These are phyloP conservation scores for Falco columbarius DNA, from an alignment of 2,797 vertebrate species.

Conservation along the genomic window DNA sequence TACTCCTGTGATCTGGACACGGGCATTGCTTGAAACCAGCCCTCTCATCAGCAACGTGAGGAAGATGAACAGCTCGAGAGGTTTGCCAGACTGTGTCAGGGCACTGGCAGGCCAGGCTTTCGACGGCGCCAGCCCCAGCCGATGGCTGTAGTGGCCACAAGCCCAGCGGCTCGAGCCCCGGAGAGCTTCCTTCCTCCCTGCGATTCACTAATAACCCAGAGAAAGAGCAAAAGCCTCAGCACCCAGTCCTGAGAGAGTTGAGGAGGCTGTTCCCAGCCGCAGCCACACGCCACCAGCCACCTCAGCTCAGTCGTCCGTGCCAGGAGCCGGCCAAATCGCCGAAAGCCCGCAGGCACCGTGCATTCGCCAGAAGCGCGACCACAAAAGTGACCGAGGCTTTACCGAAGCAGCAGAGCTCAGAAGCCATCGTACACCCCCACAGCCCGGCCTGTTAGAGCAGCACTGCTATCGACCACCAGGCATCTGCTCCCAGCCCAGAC, in stretches of 20 bases:
- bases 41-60: neutral
- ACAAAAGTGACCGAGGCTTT: neutral
- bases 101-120: neutral
- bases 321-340: neutral
- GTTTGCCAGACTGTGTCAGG: neutral
- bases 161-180: neutral
- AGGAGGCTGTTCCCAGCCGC: neutral
- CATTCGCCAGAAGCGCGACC: neutral
- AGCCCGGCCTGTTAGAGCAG: too few species aligned
- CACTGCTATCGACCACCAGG: neutral
- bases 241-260: neutral
- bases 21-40: neutral
- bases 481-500: neutral
- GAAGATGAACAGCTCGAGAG: neutral
- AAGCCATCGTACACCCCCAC: too few species aligned
- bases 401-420: neutral
- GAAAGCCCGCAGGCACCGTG: fast-evolving
- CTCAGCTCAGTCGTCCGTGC: fast-evolving
- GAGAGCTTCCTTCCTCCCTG: neutral
- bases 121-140: fast-evolving
- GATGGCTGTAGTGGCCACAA: neutral
- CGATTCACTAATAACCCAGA: fast-evolving
- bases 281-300: neutral
- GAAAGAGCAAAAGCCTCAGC: neutral
- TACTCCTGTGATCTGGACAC: fast-evolving